Evolutionary conservation across 2,113 vertebrate genomes (phyloP).

Genomic region (Phrynosoma platyrhinos): DNA sequence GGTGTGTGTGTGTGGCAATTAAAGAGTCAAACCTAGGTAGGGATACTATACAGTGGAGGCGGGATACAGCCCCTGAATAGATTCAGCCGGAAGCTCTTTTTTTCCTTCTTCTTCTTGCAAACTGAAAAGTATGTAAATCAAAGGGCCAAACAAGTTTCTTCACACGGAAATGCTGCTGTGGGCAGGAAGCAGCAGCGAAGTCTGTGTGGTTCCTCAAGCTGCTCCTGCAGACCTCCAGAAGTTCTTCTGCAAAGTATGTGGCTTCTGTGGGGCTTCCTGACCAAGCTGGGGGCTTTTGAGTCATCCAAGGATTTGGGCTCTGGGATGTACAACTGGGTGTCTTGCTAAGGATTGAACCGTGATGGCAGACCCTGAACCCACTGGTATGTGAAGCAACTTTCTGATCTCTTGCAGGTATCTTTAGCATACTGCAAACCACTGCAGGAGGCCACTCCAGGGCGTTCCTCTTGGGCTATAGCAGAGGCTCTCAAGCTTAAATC

Average conservation of each 20-base stretch:
- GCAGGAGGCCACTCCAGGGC: not conserved
- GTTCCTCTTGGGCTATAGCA: not conserved
- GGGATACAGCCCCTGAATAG: too few species aligned
- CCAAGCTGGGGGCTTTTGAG: not conserved
- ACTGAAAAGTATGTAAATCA: conserved; percentile 34
- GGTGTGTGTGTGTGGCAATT: too few species aligned
- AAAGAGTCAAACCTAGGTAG: too few species aligned
- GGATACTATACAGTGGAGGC: too few species aligned
- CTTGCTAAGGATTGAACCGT: conserved; percentile 24
- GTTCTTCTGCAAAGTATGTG: not conserved
- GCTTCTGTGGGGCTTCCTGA: not conserved
- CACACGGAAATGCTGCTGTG: not conserved
- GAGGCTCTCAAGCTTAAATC: too few species aligned
- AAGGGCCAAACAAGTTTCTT: conserved; percentile 25
- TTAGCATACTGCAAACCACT: not conserved
- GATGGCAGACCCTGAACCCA: conserved; percentile 55
- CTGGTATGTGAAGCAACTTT: conserved; percentile 24
- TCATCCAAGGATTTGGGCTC: conserved; percentile 14
- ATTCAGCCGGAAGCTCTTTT: too few species aligned
- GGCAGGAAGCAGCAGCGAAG: conserved; percentile 54
- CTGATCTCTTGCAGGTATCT: not conserved
- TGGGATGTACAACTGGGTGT: conserved; percentile 10
- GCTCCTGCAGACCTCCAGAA: not conserved
- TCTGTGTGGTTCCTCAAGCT: not conserved
- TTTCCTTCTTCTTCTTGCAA: not conserved